Conservation (phyloP, 2,113 vertebrate genomes). For the Steatornis caripensis region DNA sequence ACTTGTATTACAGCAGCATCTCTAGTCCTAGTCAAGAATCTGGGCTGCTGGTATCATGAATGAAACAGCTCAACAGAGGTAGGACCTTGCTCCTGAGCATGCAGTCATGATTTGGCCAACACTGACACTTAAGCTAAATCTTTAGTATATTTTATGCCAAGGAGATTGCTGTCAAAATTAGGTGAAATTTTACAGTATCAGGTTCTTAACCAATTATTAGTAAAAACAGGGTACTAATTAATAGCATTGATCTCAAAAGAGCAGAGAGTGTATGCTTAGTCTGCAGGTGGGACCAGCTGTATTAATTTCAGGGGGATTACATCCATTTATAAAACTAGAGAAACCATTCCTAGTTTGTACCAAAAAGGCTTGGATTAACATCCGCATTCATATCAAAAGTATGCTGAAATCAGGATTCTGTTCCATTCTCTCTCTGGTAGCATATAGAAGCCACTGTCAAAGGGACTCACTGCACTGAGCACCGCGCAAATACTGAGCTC, state of each 20-base stretch:
- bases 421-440: background rate
- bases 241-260: background rate
- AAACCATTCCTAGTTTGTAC: background rate
- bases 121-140: background rate
- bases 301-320: background rate
- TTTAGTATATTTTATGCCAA: background rate
- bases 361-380: background rate
- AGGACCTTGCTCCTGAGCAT: background rate
- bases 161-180: background rate
- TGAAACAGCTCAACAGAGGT: background rate
- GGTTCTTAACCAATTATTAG: background rate
- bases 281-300: background rate
- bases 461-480: background rate
- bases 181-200: background rate
- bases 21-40: background rate
- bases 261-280: background rate
- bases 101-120: background rate
- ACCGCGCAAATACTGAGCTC: background rate
- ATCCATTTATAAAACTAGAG: background rate
- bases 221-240: background rate
- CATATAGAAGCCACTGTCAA: background rate
- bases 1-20: background rate
- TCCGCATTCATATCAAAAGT: background rate
- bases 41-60: background rate
- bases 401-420: background rate